Base-by-base conservation (phyloP, 2,113 vertebrate genomes). In the Gila orcuttii region DNA sequence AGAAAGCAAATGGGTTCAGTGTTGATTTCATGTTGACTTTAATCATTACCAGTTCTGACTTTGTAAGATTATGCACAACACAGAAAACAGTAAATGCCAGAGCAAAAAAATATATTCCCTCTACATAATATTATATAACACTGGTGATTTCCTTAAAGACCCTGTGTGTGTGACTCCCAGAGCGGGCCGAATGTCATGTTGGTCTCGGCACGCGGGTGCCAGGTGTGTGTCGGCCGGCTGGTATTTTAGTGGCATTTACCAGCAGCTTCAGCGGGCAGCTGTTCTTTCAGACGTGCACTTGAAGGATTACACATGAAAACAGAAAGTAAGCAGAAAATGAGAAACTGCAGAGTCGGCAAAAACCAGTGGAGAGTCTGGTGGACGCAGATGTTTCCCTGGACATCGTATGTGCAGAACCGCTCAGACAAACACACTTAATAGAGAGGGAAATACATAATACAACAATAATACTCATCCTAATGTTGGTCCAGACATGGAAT, bases 191-290 rank as follows among this genome's bases (percentile, higher is more conserved):
- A 84, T 88, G 89, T 76, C 86, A 89, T 82, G n/a, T 57, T 52
- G 77, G 87, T 80, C 85, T 82, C 66, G 78, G 76, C 84, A 2
- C 47, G 52, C 25, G 86, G 84, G 82, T 86, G 83, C 39, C 73
- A 75, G 73, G 73, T 75, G 73, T 50, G 75, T 71, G 86, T 47
- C 79, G 85, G 69, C 68, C 86, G 76, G 81, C 69, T 87, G 88
- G 85, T 86, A 89, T 89, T 89, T 88, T 89, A 85, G 78, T 89
- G 89, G 89, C 89, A 88, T 89, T 89, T 89, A 88, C 87, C 86
- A 81, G 81, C 87, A 85, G 85, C 78, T 89, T 86, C 88, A 88
- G 85, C 85, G 62, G 87, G 84, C 89, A 82, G 82, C 85, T 89
- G 87, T 79, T 83, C 84, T 86, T 86, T 89, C 59, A 87, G 82